Evolutionary conservation across 2,888 invertebrate species (phyloP).

Genomic region (Aporophyla lueneburgensis): DNA sequence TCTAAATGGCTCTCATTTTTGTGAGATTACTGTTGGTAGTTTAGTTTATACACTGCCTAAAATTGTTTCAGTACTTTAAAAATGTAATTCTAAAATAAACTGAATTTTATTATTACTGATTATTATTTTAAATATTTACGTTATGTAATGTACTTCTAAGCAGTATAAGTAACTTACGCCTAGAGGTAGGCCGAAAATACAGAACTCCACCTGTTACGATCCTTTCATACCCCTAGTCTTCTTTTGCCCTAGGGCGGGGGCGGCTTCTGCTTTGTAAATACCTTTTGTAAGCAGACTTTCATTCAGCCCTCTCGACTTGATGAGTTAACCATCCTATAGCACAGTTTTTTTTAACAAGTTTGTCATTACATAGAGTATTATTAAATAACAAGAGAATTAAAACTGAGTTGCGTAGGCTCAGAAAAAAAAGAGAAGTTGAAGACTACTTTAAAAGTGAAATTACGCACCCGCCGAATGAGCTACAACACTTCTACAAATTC

Average conservation of each 20-base stretch:
- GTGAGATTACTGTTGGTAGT: neutral
- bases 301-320: no score
- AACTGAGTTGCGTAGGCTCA: neutral
- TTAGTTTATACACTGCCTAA: neutral
- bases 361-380: no score
- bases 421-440: neutral
- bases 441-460: neutral
- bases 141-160: no score
- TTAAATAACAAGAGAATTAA: neutral
- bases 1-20: neutral
- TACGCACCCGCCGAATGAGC: neutral
- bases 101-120: neutral
- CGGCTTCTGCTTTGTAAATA: neutral
- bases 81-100: neutral
- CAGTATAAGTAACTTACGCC: no score
- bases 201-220: neutral
- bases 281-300: neutral
- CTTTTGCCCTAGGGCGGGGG: no score
- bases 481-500: no score
- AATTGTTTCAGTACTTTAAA: neutral
- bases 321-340: neutral
- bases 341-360: no score
- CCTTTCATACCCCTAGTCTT: no score
- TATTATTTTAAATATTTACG: neutral
- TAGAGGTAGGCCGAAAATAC: no score